Base-by-base conservation (phyloP, 2,888 invertebrate genomes). In the Ectemnius cavifrons region DNA sequence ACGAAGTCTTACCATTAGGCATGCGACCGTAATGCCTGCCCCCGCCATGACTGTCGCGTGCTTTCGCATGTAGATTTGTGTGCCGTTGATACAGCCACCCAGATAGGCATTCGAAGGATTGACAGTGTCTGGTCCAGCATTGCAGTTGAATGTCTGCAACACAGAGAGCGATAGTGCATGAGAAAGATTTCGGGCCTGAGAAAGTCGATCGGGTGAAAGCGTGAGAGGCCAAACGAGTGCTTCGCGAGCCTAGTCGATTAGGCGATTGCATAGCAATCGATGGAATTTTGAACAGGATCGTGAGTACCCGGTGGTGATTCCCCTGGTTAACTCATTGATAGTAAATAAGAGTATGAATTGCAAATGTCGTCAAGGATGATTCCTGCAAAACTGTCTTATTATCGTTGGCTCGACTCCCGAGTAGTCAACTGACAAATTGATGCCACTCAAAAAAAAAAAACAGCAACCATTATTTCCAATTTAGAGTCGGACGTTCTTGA, bases 41-140 rank as follows among this genome's bases (percentile, higher is more conserved):
- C 94, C 95, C 23, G 97, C 97, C 74, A 97, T 94, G 75, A 96
- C 93, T 0, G 95, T 93, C 1, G 97, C 97, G 89, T 97, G 95
- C 81, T 94, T 94, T 81, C 95, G 93, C 80, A 97, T 93, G 86
- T 94, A 95, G 68, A 93, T 92, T 63, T 94, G 94, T 23, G 96
- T 94, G 71, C 94, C 94, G 78, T 93, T 92, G 68, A 95, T 92
- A 88, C 97, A 97, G n/a, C 97, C 97, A 73, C 94, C 93, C 77
- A 93, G 93, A 90, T 95, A 94, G 83, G 94, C 93, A 13, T 94
- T 95, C 45, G 93, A 92, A 0, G 93, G 92, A 84, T 93, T 94
- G 52, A 85, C 81, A 8, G 86, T 79, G 62, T 90, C 88, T 20
- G 81, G 63, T 45, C 84, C 85, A 14, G 70, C 57, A 68, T 86